phyloP scores from a whole-genome alignment of 2,113 vertebrate genomes.

The Campylorhamphus procurvoides region DNA sequence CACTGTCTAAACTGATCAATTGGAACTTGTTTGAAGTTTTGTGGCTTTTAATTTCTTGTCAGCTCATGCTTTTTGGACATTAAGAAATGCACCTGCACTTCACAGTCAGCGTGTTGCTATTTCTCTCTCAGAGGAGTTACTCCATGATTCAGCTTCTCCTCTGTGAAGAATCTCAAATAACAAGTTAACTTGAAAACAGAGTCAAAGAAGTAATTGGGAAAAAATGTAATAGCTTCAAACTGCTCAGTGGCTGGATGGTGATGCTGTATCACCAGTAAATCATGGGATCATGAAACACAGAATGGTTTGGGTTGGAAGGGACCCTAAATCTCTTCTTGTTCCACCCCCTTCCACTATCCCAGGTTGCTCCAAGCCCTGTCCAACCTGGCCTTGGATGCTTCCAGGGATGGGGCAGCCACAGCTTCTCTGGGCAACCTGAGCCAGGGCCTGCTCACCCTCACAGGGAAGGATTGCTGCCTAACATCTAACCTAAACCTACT shows the following conservation, averaged over 20 bases:
- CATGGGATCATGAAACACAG: rapidly evolving
- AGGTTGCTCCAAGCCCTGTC: rapidly evolving
- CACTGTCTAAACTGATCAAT: not conserved
- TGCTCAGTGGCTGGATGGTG: not conserved
- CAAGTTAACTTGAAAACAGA: not conserved
- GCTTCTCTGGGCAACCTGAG: not conserved
- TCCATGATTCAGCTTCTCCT: not conserved
- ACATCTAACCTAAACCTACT: not conserved
- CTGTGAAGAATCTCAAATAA: not conserved
- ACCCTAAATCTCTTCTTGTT: not conserved
- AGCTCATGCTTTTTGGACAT: not conserved
- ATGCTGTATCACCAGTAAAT: not conserved
- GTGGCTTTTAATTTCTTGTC: not conserved
- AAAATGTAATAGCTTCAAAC: not conserved
- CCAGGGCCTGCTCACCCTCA: not conserved
- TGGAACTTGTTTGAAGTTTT: not conserved
- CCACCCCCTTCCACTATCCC: not conserved
- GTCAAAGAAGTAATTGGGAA: not conserved
- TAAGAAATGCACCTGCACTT: not conserved
- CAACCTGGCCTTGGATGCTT: not conserved
- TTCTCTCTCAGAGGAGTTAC: not conserved
- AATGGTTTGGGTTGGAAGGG: not conserved
- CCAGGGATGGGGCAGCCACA: not conserved
- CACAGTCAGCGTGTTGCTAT: not conserved
- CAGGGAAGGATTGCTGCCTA: not conserved